These are phyloP conservation scores for Microcebus lehilahytsara DNA, from an alignment of 2,113 vertebrate species.

Conservation along the genomic window DNA sequence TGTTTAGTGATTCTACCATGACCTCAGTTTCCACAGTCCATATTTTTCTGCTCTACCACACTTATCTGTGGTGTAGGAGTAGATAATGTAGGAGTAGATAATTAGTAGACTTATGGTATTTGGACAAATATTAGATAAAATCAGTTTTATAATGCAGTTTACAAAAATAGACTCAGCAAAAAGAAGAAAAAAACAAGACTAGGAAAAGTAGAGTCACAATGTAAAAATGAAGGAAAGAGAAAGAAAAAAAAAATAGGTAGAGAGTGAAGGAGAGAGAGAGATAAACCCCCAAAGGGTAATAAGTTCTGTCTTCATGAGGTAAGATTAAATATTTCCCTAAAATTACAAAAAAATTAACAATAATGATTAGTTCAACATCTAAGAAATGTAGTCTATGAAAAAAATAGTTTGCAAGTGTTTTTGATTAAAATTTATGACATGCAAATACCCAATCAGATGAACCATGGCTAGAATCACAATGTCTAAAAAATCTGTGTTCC, in stretches of 20 bases:
- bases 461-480: slow-evolving; percentile 51
- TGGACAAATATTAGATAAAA: background rate
- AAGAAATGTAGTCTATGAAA: background rate
- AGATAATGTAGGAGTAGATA: background rate
- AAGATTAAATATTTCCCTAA: background rate
- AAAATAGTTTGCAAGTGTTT: slow-evolving; percentile 33
- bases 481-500: background rate
- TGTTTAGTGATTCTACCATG: background rate
- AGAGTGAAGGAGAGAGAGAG: background rate
- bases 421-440: slow-evolving; percentile 52
- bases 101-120: background rate
- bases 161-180: background rate
- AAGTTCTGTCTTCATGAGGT: background rate
- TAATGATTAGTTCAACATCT: background rate
- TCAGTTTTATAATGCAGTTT: background rate
- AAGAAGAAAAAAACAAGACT: background rate
- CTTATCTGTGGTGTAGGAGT: background rate
- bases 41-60: background rate
- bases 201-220: background rate
- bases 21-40: background rate
- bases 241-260: background rate
- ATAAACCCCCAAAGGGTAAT: background rate
- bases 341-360: background rate
- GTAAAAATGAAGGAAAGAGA: background rate
- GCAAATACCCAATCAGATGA: slow-evolving; percentile 44